phyloP scores from a whole-genome alignment of 1,140 invertebrate genomes.

The Aphaenogaster ashmeadi region DNA sequence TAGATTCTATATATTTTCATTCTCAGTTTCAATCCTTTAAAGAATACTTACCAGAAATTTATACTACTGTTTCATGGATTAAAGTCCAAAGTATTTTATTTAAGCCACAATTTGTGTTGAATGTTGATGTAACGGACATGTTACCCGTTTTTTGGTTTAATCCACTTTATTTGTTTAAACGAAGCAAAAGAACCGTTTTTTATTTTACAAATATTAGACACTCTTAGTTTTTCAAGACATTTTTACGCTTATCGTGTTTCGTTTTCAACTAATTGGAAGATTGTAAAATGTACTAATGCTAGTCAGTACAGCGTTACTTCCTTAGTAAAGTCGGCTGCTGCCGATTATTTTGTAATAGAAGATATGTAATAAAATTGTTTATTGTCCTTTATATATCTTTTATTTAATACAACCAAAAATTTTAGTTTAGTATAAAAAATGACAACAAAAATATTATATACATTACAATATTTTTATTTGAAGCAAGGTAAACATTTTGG shows the following conservation, averaged over 20 bases:
- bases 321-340: neutral
- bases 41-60: no score
- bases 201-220: slow-evolving; percentile 21
- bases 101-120: no score
- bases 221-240: slow-evolving; percentile 19
- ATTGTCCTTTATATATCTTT: neutral
- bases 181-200: neutral
- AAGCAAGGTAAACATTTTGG: neutral
- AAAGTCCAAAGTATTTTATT: no score
- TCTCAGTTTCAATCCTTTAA: no score
- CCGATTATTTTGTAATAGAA: slow-evolving; percentile 10
- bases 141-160: no score
- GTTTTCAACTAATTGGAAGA: neutral
- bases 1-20: no score
- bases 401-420: neutral
- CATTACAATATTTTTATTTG: neutral
- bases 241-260: slow-evolving; percentile 27
- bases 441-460: no score
- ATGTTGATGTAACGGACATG: no score
- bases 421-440: no score
- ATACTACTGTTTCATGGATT: no score
- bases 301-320: neutral
- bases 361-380: slow-evolving; percentile 14
- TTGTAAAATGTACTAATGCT: neutral
- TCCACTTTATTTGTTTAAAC: no score